Percentiles rank a stretch among this genome's conserved stretches.
Evolutionary conservation across 2,113 vertebrate genomes (phyloP).

Genomic region (Centrocercus urophasianus): DNA sequence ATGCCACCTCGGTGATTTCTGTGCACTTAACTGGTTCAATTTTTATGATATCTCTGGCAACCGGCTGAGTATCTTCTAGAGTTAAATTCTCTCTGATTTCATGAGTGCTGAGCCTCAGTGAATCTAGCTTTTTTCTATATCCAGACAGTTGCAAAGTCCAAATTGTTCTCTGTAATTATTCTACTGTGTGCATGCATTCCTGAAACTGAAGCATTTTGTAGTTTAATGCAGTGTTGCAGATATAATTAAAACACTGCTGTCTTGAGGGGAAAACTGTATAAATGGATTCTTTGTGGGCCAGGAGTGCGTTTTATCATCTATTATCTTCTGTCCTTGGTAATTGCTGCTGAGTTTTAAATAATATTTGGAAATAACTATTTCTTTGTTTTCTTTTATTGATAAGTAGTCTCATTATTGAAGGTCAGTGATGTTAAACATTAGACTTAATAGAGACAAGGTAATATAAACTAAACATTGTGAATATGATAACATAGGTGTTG

Average conservation of each 20-base stretch:
- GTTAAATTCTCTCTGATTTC: constrained; percentile 23
- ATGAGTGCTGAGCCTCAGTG: background rate
- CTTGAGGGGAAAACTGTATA: accelerated
- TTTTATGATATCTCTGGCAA: constrained; percentile 23
- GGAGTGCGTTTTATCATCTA: background rate
- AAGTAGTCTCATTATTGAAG: background rate
- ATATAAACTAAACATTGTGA: background rate
- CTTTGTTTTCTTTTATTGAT: constrained; percentile 38
- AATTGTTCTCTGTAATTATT: background rate
- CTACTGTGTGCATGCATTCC: background rate
- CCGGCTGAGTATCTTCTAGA: background rate
- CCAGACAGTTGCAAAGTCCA: background rate
- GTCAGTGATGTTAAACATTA: background rate
- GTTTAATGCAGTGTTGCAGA: background rate
- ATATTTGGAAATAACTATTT: background rate
- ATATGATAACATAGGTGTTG: background rate
- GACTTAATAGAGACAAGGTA: constrained; percentile 15
- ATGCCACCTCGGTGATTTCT: background rate
- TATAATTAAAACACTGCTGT: background rate
- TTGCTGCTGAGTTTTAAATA: background rate
- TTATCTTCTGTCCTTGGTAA: background rate
- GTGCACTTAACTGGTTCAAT: background rate
- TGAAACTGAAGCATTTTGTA: background rate
- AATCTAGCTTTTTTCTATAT: background rate
- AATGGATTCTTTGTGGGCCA: background rate